Evolutionary conservation across 35 echinoderm and acorn worm genomes (phyloP).

Genomic region (Apostichopus parvimensis): DNA sequence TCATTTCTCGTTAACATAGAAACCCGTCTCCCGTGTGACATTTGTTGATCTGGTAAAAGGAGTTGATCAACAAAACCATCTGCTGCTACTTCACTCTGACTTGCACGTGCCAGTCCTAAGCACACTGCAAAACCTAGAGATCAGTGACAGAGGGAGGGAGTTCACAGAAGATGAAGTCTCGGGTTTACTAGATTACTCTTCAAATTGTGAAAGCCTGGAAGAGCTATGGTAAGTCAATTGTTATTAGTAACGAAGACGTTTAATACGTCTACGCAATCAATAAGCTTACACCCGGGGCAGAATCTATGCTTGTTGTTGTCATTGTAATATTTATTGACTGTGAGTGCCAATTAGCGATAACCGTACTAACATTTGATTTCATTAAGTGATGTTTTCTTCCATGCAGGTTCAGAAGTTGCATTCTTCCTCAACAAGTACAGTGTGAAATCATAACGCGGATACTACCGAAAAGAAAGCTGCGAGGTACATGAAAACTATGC

Average conservation of each 20-base stretch:
- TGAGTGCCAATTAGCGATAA: too few relatives aligned
- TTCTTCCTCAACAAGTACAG: neutral
- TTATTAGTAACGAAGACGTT: too few relatives aligned
- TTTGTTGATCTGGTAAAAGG: neutral
- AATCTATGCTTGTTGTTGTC: too few relatives aligned
- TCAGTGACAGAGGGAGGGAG: neutral
- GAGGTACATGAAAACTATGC: neutral
- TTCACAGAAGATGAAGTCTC: neutral
- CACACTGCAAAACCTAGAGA: neutral
- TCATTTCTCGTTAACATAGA: neutral
- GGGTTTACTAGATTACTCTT: neutral
- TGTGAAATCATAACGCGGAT: neutral
- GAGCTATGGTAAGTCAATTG: neutral
- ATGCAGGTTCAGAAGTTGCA: slow-evolving; percentile 3
- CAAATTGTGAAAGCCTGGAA: neutral
- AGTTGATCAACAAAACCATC: neutral
- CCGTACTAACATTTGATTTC: too few relatives aligned
- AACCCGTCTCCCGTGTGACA: neutral
- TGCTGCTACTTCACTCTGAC: neutral
- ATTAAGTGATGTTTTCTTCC: too few relatives aligned
- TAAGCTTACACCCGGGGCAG: too few relatives aligned
- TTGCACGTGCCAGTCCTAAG: neutral
- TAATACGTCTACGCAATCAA: too few relatives aligned
- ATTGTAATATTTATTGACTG: too few relatives aligned
- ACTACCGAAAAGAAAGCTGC: neutral